A percentile compares a stretch with the other conserved stretches of the same genome.
phyloP scores from a whole-genome alignment of 2,113 vertebrate genomes.

The Calcarius ornatus region DNA sequence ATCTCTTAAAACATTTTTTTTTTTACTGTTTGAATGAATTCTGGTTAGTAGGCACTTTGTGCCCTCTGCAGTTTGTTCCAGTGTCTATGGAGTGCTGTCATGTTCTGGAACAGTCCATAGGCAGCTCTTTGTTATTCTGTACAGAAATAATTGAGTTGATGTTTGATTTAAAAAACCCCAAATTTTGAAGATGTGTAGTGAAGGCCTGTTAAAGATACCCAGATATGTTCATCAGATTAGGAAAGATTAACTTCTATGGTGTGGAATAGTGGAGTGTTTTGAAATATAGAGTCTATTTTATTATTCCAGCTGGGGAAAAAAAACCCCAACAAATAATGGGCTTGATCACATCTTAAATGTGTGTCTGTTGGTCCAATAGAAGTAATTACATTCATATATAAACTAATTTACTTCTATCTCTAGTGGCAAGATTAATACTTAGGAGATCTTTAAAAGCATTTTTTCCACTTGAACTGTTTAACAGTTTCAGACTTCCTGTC shows the following conservation, averaged over 20 bases:
- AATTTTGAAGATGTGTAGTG: not conserved
- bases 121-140: not conserved
- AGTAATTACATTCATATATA: not conserved
- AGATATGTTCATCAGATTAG: not conserved
- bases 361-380: not conserved
- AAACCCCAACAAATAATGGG: not conserved
- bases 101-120: not conserved
- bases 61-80: not conserved
- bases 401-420: not conserved
- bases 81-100: not conserved
- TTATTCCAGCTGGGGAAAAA: not conserved
- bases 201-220: not conserved
- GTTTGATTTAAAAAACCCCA: fast-evolving
- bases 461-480: not conserved
- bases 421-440: not conserved
- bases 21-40: not conserved
- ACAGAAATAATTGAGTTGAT: not conserved
- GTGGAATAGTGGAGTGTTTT: not conserved
- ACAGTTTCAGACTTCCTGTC: not conserved
- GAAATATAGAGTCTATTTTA: not conserved
- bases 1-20: not conserved
- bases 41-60: not conserved
- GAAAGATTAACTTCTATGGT: not conserved
- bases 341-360: not conserved
- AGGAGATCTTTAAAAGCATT: not conserved